Percentiles rank a stretch among this genome's conserved stretches.
Evolutionary conservation across 2,797 vertebrate species (phyloP).

Genomic region (Sebastes oblongus): DNA sequence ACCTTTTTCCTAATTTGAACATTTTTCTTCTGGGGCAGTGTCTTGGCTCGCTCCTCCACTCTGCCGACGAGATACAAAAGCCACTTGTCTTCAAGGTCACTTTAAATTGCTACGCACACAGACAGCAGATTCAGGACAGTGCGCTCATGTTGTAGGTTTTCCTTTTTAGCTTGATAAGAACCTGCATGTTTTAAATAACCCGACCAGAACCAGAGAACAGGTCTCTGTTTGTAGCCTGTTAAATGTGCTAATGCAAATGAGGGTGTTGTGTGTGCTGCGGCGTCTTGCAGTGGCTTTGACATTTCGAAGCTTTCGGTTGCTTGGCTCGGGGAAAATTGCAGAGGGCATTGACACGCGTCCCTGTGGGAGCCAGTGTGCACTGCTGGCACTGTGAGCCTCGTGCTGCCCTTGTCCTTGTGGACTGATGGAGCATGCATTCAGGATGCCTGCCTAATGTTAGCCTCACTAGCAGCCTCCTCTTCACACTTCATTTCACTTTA

Average conservation of each 20-base stretch:
- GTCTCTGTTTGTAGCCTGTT: conserved; percentile 16
- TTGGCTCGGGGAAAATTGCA: conserved; percentile 37
- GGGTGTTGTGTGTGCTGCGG: not conserved
- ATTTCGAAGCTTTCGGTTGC: conserved; percentile 56
- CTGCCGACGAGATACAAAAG: conserved; percentile 9
- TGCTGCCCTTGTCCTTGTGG: conserved; percentile 54
- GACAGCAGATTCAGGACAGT: not conserved
- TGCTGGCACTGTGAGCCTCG: conserved; percentile 36
- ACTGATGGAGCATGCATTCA: conserved; percentile 40
- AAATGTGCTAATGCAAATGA: conserved; percentile 35
- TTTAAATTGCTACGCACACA: conserved; percentile 3
- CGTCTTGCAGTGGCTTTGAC: conserved; percentile 47
- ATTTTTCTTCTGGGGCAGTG: conserved; percentile 9
- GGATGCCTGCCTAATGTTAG: conserved; percentile 37
- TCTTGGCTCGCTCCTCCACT: conserved; percentile 4
- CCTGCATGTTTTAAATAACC: not conserved
- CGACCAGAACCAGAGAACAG: not conserved
- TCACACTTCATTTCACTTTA: conserved; percentile 44
- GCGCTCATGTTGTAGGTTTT: not conserved
- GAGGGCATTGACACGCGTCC: conserved; percentile 50
- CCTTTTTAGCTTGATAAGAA: not conserved
- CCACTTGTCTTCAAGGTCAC: conserved; percentile 40
- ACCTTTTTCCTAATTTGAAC: conserved; percentile 42
- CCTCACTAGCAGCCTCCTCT: conserved; percentile 29
- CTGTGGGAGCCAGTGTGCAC: conserved; percentile 51